A percentile compares a stretch with the other conserved stretches of the same genome.
Evolutionary conservation across 1,140 invertebrate species (phyloP).

Genomic region (Lycorma delicatula): DNA sequence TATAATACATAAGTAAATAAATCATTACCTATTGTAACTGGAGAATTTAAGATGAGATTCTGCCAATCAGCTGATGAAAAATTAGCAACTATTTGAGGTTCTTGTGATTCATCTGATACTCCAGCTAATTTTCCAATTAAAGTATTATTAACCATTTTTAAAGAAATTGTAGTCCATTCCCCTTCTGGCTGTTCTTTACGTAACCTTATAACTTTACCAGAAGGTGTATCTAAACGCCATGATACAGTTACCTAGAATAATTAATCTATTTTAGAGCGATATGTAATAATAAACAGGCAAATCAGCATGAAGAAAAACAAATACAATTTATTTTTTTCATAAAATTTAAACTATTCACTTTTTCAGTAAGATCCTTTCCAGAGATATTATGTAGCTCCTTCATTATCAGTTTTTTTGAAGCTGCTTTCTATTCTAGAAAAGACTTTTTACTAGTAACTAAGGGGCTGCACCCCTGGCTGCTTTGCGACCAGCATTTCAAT

Average conservation of each 20-base stretch:
- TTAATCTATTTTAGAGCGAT: background rate
- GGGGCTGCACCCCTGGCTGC: too few species aligned
- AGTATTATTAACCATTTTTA: constrained; percentile 44
- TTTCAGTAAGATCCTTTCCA: too few species aligned
- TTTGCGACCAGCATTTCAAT: too few species aligned
- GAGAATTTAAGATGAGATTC: background rate
- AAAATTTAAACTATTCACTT: too few species aligned
- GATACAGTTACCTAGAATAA: constrained; percentile 21
- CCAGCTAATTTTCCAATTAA: constrained; percentile 44
- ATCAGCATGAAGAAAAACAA: too few species aligned
- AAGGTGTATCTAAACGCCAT: constrained; percentile 22
- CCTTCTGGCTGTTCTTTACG: constrained; percentile 50
- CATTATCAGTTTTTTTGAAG: too few species aligned
- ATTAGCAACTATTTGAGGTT: constrained; percentile 36
- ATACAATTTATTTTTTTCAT: too few species aligned
- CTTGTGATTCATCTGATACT: constrained; percentile 37
- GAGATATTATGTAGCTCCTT: too few species aligned
- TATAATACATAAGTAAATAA: background rate
- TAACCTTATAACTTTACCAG: constrained; percentile 34
- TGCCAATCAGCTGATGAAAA: constrained; percentile 40
- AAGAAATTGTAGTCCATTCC: constrained; percentile 56
- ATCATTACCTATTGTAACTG: background rate
- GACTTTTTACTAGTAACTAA: too few species aligned
- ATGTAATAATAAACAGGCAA: too few species aligned
- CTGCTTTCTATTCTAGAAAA: too few species aligned